Evolutionary conservation across 2,888 invertebrate species (phyloP).

Genomic region (Notocelia uddmanniana): DNA sequence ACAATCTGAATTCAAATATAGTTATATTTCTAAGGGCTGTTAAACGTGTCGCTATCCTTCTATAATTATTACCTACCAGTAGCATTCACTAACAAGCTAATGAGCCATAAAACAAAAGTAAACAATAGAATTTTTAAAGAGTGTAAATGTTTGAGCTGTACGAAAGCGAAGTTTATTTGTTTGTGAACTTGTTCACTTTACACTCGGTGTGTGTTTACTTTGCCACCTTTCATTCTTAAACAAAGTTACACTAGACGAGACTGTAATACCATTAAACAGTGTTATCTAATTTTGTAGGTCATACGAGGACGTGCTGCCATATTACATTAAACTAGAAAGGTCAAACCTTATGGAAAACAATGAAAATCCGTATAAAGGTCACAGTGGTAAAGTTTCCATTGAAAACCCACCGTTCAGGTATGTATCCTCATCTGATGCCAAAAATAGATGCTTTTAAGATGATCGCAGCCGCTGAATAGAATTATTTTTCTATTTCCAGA

Average conservation of each 20-base stretch:
- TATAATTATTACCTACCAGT: neutral
- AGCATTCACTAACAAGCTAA: neutral
- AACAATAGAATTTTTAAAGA: neutral
- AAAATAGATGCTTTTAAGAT: neutral
- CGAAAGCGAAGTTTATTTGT: neutral
- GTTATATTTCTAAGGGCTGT: too few relatives aligned
- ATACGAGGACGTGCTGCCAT: slow-evolving; percentile 77
- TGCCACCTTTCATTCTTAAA: neutral
- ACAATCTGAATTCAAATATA: too few relatives aligned
- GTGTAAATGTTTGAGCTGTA: neutral
- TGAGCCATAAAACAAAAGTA: neutral
- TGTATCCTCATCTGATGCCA: slow-evolving; percentile 7
- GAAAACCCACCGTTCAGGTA: slow-evolving; percentile 66
- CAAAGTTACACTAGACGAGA: neutral
- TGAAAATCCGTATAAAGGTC: slow-evolving; percentile 50
- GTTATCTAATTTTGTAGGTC: slow-evolving; percentile 59
- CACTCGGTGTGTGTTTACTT: neutral
- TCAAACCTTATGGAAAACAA: slow-evolving; percentile 61
- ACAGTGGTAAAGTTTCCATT: slow-evolving; percentile 47
- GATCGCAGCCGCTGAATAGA: neutral
- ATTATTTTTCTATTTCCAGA: slow-evolving; percentile 30
- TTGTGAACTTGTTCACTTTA: neutral
- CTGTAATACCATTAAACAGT: neutral
- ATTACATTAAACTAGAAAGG: slow-evolving; percentile 81
- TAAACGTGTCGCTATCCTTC: too few relatives aligned